Evolutionary conservation across 2,113 vertebrate genomes (phyloP).

Genomic region (Calyptommatus sinebrachiatus): DNA sequence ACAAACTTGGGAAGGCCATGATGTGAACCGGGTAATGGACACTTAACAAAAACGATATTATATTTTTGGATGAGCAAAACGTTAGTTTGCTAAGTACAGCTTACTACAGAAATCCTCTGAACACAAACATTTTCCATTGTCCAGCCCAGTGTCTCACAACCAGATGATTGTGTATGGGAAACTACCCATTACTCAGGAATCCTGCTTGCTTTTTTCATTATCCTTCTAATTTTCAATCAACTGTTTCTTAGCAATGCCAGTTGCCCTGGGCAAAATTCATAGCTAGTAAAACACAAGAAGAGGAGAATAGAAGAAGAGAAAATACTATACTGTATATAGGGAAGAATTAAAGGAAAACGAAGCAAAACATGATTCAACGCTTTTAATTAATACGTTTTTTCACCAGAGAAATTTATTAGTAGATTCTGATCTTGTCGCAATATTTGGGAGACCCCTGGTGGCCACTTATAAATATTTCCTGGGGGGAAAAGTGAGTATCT

Average conservation of each 20-base stretch:
- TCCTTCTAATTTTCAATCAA: constrained; percentile 49
- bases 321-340: background rate
- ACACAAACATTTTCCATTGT: constrained; percentile 11
- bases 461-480: constrained; percentile 20
- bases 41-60: too few species aligned
- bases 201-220: constrained; percentile 34
- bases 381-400: background rate
- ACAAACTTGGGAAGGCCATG: too few species aligned
- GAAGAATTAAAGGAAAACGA: constrained; percentile 26
- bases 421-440: background rate
- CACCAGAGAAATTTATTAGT: accelerated
- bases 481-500: too few species aligned
- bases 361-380: background rate
- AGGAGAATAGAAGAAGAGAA: background rate
- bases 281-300: background rate
- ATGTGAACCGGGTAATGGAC: too few species aligned
- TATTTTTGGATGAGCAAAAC: background rate
- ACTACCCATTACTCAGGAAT: constrained; percentile 49
- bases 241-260: constrained; percentile 11
- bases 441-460: constrained; percentile 63
- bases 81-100: background rate
- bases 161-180: background rate
- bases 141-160: constrained; percentile 34
- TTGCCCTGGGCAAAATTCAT: background rate
- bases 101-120: constrained; percentile 4